Evolutionary conservation across 2,797 vertebrate species (phyloP).

Genomic region (Phoebastria nigripes): DNA sequence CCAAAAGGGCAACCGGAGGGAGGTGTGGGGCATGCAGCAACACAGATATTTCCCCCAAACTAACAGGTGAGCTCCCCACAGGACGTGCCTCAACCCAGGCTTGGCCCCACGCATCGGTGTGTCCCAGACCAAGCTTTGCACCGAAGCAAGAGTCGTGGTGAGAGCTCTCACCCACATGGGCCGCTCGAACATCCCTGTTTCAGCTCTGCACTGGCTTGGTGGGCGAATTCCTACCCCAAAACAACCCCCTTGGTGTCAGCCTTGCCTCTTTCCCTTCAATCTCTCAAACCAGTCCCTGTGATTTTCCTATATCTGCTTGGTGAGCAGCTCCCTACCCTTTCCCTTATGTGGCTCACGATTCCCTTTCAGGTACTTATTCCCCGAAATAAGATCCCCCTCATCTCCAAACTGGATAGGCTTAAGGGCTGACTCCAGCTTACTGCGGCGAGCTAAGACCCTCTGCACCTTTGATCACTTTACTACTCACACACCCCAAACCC

Average conservation of each 20-base stretch:
- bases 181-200: fast-evolving
- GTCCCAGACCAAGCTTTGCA: background rate
- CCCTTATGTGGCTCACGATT: background rate
- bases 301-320: background rate
- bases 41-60: background rate
- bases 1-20: background rate
- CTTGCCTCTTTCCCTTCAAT: background rate
- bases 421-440: constrained; percentile 17
- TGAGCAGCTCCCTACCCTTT: background rate
- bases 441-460: background rate
- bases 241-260: fast-evolving
- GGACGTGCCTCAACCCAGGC: background rate
- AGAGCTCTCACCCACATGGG: fast-evolving
- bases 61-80: background rate
- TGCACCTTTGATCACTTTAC: constrained; percentile 42
- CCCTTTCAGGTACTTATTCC: constrained; percentile 23
- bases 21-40: background rate
- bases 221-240: background rate
- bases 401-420: constrained; percentile 4
- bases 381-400: constrained; percentile 38
- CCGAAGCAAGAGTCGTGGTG: background rate
- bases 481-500: background rate
- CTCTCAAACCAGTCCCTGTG: background rate
- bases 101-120: fast-evolving
- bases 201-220: background rate